A percentile compares a stretch with the other conserved stretches of the same genome.
These are phyloP conservation scores for Centruroides vittatus DNA, from an alignment of 1,140 invertebrate species.

Conservation along the genomic window DNA sequence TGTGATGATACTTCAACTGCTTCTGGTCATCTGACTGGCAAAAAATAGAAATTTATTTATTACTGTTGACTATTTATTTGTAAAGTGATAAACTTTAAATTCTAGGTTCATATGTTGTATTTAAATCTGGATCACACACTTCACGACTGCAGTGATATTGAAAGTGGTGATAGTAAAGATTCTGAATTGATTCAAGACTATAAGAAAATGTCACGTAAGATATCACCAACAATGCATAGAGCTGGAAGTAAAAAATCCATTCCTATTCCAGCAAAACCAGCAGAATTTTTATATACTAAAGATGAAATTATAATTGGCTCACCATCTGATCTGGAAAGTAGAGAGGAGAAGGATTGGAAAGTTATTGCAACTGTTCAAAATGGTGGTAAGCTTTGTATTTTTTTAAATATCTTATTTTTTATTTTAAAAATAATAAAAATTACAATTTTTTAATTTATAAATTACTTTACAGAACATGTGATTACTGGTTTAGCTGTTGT, in stretches of 20 bases:
- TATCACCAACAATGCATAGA: slow-evolving; percentile 10
- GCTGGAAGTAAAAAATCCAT: neutral
- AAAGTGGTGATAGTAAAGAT: slow-evolving; percentile 46
- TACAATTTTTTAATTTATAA: neutral
- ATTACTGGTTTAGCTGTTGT: slow-evolving; percentile 50
- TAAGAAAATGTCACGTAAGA: slow-evolving; percentile 40
- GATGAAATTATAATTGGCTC: too few relatives aligned
- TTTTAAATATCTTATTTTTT: neutral
- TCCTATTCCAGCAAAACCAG: too few relatives aligned
- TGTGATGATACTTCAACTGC: too few relatives aligned
- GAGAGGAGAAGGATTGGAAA: slow-evolving; percentile 32
- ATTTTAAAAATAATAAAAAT: neutral
- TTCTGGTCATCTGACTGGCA: too few relatives aligned
- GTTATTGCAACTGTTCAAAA: slow-evolving; percentile 44
- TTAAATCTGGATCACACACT: slow-evolving; percentile 55
- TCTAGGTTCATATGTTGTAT: slow-evolving; percentile 57
- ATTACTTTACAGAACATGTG: slow-evolving; percentile 33
- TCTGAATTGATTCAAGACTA: slow-evolving; percentile 68
- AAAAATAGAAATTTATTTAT: too few relatives aligned
- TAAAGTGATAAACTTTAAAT: too few relatives aligned
- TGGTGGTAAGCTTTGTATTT: slow-evolving; percentile 28
- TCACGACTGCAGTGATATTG: slow-evolving; percentile 61
- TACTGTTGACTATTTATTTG: too few relatives aligned
- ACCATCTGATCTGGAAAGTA: too few relatives aligned
- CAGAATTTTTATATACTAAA: too few relatives aligned